These are phyloP conservation scores for Crotophaga sulcirostris DNA, from an alignment of 2,113 vertebrate species.

Conservation along the genomic window DNA sequence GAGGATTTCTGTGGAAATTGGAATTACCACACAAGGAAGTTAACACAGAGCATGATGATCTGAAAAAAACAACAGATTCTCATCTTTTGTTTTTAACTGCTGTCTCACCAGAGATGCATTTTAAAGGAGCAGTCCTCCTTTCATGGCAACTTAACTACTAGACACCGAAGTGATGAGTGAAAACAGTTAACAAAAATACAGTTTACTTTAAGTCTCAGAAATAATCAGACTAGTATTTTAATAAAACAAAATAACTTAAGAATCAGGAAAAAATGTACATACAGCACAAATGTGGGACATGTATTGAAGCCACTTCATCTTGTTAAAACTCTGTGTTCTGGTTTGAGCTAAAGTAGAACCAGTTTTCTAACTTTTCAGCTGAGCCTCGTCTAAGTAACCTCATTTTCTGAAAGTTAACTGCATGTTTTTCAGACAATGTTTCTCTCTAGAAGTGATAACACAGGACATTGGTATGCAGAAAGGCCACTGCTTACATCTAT, in stretches of 20 bases:
- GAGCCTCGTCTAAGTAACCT: no score
- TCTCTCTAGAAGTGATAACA: no score
- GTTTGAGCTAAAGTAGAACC: no score
- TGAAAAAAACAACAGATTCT: not conserved
- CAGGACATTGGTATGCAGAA: no score
- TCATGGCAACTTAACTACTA: not conserved
- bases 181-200: not conserved
- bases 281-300: not conserved
- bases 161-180: not conserved
- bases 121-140: not conserved
- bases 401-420: no score
- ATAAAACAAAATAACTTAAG: not conserved
- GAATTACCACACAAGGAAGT: not conserved
- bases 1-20: not conserved
- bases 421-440: no score
- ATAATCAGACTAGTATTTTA: not conserved
- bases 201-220: not conserved
- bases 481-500: no score
- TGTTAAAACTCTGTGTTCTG: not conserved
- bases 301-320: not conserved
- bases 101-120: not conserved
- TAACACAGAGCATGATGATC: not conserved
- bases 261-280: not conserved
- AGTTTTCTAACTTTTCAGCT: no score
- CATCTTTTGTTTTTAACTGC: not conserved